Evolutionary conservation across 2,113 vertebrate species (phyloP).

Genomic region (Rhipidura dahli): DNA sequence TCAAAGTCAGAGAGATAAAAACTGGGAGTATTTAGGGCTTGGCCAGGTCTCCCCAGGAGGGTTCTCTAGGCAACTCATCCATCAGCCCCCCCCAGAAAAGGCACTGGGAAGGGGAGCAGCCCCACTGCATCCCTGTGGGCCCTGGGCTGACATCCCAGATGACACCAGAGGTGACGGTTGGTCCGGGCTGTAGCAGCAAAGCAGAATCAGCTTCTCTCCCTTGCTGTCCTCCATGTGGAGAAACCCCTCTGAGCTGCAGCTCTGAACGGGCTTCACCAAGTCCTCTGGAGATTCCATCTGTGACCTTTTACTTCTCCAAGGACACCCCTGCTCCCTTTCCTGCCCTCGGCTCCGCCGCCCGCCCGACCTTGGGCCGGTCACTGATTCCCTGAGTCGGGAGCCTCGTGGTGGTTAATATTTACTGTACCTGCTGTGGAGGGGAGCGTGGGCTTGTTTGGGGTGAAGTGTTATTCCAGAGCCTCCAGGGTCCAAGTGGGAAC

Average conservation of each 20-base stretch:
- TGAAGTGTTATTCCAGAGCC: not conserved
- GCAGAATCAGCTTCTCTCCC: not conserved
- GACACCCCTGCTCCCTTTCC: not conserved
- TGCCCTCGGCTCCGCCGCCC: not conserved
- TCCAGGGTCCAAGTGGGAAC: fast-evolving
- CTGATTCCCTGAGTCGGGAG: not conserved
- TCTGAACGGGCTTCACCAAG: not conserved
- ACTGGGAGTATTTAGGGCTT: not conserved
- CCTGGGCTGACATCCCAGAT: fast-evolving
- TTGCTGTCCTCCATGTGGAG: fast-evolving
- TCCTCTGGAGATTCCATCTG: not conserved
- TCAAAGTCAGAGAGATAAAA: slow-evolving; percentile 10
- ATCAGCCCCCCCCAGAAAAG: not conserved
- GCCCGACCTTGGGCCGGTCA: slow-evolving; percentile 25
- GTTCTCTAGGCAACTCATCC: not conserved
- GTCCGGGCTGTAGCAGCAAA: not conserved
- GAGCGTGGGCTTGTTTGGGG: not conserved
- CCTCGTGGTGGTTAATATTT: slow-evolving; percentile 32
- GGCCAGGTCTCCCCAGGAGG: not conserved
- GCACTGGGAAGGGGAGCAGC: not conserved
- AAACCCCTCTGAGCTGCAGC: not conserved
- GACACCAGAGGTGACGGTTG: fast-evolving
- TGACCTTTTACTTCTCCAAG: not conserved
- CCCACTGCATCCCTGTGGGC: not conserved
- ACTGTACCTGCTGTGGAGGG: not conserved